Base-by-base conservation (phyloP, 2,888 invertebrate genomes). In the Ennomos fuscantarius region DNA sequence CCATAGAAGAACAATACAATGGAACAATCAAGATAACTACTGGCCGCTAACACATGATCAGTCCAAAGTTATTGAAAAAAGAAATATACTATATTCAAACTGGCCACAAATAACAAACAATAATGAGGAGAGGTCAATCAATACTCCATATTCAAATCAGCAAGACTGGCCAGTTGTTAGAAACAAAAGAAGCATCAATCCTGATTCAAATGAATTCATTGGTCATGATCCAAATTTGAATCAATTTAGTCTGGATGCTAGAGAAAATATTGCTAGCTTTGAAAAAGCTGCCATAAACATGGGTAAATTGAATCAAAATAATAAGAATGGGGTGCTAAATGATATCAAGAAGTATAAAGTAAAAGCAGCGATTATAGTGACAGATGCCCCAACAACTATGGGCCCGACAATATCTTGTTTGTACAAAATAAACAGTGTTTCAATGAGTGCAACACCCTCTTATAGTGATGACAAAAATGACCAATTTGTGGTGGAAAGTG, bases 1-100 rank as follows among this genome's bases (percentile, higher is more conserved):
- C 37, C 92, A 92, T 55, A 84, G 89, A 67, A 79, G 92, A 56
- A 87, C 88, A 13, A 88, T 82, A 54, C 88, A 87, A 39, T 84
- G 87, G 85, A 85, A 85, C 50, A 79, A 78, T 48, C 79, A 75
- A 56, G 87, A 87, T 55, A 78, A 86, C 55, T 82, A 81, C 68
- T 82, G 84, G 84, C 77, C 78, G 56, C 66, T 65, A 32, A 58
- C 79, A 36, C 70, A 71, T 9, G 82, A 84, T 11, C 76, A 81
- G 10, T 74, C 78, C 24, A 84, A 75, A 61, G 65, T 73, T 5
- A 74, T 84, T 43, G 79, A 69, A 48, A 89, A 88, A 74, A 82
- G 86, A 64, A 84, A 78, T 70, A 64, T 79, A 8, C 74, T 74
- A n/a, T 33, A 24, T 12, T 34, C 61, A 24, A 62, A 51, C 40